Percentiles rank a stretch among this genome's conserved stretches.
These are phyloP conservation scores for Clistopyga incitator DNA, from an alignment of 2,888 invertebrate genomes.

Conservation along the genomic window DNA sequence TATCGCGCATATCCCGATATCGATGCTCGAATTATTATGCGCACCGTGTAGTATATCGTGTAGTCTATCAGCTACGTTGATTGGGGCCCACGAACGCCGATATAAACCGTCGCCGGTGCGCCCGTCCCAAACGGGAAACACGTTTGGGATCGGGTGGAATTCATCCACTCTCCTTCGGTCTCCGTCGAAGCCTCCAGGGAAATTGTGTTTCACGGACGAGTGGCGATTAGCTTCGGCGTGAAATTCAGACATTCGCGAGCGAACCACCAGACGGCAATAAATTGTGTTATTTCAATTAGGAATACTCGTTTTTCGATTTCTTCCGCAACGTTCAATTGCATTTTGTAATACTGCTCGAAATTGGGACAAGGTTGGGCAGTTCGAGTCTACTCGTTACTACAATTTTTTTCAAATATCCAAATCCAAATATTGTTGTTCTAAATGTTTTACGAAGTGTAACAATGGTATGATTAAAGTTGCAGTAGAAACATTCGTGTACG, in stretches of 20 bases:
- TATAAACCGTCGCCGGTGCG: slow-evolving; percentile 6
- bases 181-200: slow-evolving; percentile 10
- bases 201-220: slow-evolving; percentile 46
- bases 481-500: background rate
- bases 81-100: slow-evolving; percentile 1
- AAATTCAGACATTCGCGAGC: slow-evolving; percentile 28
- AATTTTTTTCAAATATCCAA: background rate
- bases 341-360: background rate
- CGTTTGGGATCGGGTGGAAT: slow-evolving; percentile 22
- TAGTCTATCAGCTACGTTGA: slow-evolving; percentile 38
- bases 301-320: background rate
- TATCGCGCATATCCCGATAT: background rate
- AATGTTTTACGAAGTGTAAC: too few relatives aligned
- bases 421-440: too few relatives aligned
- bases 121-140: slow-evolving; percentile 33
- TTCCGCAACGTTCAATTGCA: background rate
- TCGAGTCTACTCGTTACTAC: background rate
- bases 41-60: slow-evolving; percentile 12
- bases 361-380: background rate
- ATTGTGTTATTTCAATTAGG: background rate
- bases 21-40: background rate
- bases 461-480: background rate
- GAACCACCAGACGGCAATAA: background rate
- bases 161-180: background rate
- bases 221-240: slow-evolving; percentile 32